A percentile compares a stretch with the other conserved stretches of the same genome.
Evolutionary conservation across 2,113 vertebrate species (phyloP).

Genomic region (Oryctolagus cuniculus): mOryCun1.1 NC_091432.1:69403001-69403500

Average conservation of each 20-base stretch:
- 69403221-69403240: not conserved
- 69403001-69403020: too few species aligned
- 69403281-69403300: conserved; percentile 20
- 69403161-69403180: too few species aligned
- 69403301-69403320: conserved; percentile 46
- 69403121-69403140: too few species aligned
- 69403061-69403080: too few species aligned
- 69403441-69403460: not conserved
- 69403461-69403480: not conserved
- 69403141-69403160: too few species aligned
- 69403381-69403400: not conserved
- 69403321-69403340: conserved; percentile 60
- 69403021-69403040: too few species aligned
- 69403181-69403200: too few species aligned
- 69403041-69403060: too few species aligned
- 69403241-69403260: conserved; percentile 9
- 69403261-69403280: not conserved
- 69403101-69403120: too few species aligned
- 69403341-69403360: conserved; percentile 7
- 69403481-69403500: not conserved
- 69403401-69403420: conserved; percentile 2
- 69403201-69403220: not conserved
- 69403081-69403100: too few species aligned
- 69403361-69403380: conserved; percentile 45
- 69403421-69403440: conserved; percentile 3